Evolutionary conservation across 2,888 invertebrate species (phyloP), one percentile per base, ranked within the genome.

Genomic region (Cephonodes hylas): DNA sequence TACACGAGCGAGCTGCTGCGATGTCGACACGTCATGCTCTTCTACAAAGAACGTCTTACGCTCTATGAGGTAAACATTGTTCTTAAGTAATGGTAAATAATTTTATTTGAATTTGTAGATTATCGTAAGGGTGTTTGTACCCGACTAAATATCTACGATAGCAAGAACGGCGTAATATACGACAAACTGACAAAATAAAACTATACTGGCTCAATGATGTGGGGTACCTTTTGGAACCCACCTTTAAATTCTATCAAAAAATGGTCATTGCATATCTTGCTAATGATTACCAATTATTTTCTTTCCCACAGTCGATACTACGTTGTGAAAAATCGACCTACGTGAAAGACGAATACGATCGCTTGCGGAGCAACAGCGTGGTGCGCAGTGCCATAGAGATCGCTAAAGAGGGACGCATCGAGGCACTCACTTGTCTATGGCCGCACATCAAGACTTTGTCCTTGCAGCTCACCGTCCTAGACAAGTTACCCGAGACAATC

Each of bases 61-160:
- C 94, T 95, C 0, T 96, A 96, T 74, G 95, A 95, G 90, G 95
- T 95, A n/a, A n/a, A n/a, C n/a, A n/a, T n/a, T n/a, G n/a, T n/a
- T 15, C 4, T 0, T 5, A 1, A n/a, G 3, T 22, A 23, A 13
- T n/a, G 2, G 15, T 10, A 8, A 0, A 10, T 8, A 44, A 3
- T 38, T 8, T 20, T 10, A n/a, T 0, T 42, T 63, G 8, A 22
- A 15, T 31, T 42, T 1, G 18, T 31, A 45, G 1, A 22, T 42
- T 42, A 15, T 42, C 5, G 0, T 2, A 10, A 10, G 8, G 2
- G 3, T 13, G 10, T 38, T 10, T 38, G 13, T 38, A 3, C n/a
- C n/a, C n/a, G n/a, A n/a, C n/a, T n/a, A n/a, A n/a, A n/a, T n/a
- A n/a, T n/a, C n/a, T n/a, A n/a, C n/a, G n/a, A n/a, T n/a, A n/a